Evolutionary conservation across 1,140 invertebrate genomes (phyloP).

Genomic region (Trialeurodes vaporariorum): DNA sequence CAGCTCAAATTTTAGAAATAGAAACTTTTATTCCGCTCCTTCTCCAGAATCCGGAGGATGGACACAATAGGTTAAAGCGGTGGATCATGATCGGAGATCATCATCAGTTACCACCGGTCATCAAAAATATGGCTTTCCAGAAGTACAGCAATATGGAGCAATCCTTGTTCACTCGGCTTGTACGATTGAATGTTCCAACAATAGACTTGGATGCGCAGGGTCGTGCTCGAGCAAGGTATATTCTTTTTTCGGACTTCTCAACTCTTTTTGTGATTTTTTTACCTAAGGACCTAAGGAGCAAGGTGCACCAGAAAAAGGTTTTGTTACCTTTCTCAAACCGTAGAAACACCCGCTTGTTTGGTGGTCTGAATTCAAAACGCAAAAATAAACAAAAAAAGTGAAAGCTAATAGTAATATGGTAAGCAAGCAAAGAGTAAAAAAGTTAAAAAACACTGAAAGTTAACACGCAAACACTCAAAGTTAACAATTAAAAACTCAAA

Average conservation of each 20-base stretch:
- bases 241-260: constrained; percentile 5
- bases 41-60: constrained; percentile 94
- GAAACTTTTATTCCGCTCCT: constrained; percentile 98
- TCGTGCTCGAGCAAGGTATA: constrained; percentile 68
- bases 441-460: no score
- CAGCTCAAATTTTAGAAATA: constrained; percentile 97
- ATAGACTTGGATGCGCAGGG: constrained; percentile 97
- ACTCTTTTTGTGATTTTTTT: no score
- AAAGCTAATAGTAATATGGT: no score
- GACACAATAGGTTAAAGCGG: constrained; percentile 87
- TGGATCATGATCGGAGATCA: constrained; percentile 99
- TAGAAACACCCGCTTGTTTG: no score
- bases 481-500: no score
- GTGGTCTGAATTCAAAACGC: no score
- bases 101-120: constrained; percentile 96
- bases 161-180: constrained; percentile 91
- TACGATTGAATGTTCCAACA: constrained; percentile 89
- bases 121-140: constrained; percentile 99
- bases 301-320: no score
- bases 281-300: no score
- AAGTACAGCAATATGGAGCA: constrained; percentile 99
- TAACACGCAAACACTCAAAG: no score
- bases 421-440: no score
- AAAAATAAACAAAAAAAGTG: no score
- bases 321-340: no score